These are phyloP conservation scores for Chrysodeixis includens DNA, from an alignment of 2,888 invertebrate genomes.

Conservation along the genomic window DNA sequence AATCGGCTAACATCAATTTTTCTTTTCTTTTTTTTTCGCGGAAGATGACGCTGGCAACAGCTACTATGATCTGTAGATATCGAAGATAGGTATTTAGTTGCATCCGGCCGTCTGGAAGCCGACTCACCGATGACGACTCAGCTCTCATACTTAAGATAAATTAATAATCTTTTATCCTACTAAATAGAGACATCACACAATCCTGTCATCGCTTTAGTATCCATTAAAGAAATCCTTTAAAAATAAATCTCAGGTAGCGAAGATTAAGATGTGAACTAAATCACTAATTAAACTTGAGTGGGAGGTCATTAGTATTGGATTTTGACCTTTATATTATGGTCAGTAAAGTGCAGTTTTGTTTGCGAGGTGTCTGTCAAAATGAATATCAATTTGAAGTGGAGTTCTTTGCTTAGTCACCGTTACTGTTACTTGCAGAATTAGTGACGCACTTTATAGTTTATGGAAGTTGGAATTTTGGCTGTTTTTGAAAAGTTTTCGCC, in stretches of 20 bases:
- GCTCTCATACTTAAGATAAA: background rate
- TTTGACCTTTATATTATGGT: constrained; percentile 13
- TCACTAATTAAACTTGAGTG: constrained; percentile 68
- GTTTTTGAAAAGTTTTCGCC: background rate
- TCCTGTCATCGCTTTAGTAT: constrained; percentile 57
- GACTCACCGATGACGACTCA: too few relatives aligned
- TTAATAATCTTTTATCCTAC: constrained; percentile 9
- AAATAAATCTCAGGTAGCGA: constrained; percentile 71
- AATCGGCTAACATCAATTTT: too few relatives aligned
- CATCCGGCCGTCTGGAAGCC: too few relatives aligned
- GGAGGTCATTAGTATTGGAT: background rate
- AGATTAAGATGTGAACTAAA: constrained; percentile 66
- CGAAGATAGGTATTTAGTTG: too few relatives aligned
- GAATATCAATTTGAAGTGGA: constrained; percentile 34
- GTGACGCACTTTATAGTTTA: background rate
- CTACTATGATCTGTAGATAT: too few relatives aligned
- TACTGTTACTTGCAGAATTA: constrained; percentile 34
- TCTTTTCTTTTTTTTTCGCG: too few relatives aligned
- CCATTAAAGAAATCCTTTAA: constrained; percentile 59
- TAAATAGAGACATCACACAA: constrained; percentile 12
- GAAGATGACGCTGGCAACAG: too few relatives aligned
- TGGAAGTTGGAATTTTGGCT: background rate
- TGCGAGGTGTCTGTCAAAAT: constrained; percentile 8
- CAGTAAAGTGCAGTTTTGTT: background rate
- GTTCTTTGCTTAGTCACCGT: constrained; percentile 58